These are phyloP conservation scores for Xyliphius kryptos DNA, from an alignment of 2,113 vertebrate genomes.

Conservation along the genomic window DNA sequence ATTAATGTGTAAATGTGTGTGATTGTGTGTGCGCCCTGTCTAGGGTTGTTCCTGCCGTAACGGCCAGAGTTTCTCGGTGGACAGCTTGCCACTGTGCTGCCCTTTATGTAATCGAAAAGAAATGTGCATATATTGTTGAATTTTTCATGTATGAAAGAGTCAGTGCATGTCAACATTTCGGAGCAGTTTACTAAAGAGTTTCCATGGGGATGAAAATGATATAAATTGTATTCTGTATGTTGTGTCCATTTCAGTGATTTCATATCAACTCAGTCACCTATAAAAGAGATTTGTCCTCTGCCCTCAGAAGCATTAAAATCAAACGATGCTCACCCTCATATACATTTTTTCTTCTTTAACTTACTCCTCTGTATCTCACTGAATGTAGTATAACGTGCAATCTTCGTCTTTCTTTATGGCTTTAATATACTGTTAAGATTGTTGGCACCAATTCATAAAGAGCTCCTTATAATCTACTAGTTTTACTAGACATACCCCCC, in stretches of 20 bases:
- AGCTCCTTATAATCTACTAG: neutral
- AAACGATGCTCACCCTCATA: neutral
- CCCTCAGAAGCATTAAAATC: neutral
- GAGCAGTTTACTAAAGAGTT: neutral
- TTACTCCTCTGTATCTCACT: neutral
- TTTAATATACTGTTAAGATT: neutral
- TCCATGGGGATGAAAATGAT: neutral
- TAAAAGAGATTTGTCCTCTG: neutral
- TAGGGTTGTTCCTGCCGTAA: too few relatives aligned
- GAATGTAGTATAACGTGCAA: neutral
- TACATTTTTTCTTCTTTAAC: neutral
- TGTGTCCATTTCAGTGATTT: neutral
- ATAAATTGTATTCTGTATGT: too few relatives aligned
- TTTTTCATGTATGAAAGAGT: conserved; percentile 1
- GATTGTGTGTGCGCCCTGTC: too few relatives aligned
- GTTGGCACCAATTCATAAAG: conserved; percentile 8
- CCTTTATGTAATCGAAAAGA: neutral
- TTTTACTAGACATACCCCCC: too few relatives aligned
- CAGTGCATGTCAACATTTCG: neutral
- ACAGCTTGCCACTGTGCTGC: too few relatives aligned
- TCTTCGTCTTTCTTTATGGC: neutral
- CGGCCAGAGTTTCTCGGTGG: too few relatives aligned
- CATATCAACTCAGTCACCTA: neutral
- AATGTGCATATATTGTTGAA: neutral
- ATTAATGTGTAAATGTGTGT: too few relatives aligned